Base-by-base conservation (phyloP, 2,888 invertebrate genomes). In the Cryptocheilus praepositus region DNA sequence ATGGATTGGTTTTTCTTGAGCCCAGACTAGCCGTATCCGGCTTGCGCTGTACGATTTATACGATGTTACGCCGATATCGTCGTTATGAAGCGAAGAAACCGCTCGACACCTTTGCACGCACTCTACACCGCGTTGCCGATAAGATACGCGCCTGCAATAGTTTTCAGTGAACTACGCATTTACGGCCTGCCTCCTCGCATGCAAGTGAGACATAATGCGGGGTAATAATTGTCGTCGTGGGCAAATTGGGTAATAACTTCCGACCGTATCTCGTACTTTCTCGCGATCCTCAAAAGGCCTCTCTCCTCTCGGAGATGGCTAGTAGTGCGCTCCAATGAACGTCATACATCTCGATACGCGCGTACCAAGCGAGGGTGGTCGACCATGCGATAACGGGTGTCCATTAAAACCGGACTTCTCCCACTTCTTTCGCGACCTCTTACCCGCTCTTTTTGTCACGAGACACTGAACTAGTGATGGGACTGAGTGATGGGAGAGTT, bases 401-500 rank as follows among this genome's bases (percentile, higher is more conserved):
- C 72, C 70, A 67, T 72, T 72, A 67, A 70, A 72, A 72, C 69
- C 64, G 66, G 61, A 63, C 64, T 28, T 53, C 46, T 45, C 54
- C 46, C 18, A 18, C 22, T 11, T n/a, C 45, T 16, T 2, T 21
- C 46, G 5, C 21, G 5, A 21, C 43, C 43, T 13, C 18, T 49
- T 36, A 36, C 36, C 49, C 49, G 18, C 49, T 8, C 8, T 16
- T 49, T 18, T 49, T 49, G 16, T 49, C 16, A 36, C 36, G 16
- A 7, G 44, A 18, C 59, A 8, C 51, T 18, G 43, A 28, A 21
- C 45, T 15, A n/a, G n/a, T n/a, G n/a, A n/a, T n/a, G n/a, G n/a
- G n/a, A n/a, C n/a, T n/a, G n/a, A n/a, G n/a, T n/a, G n/a, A n/a
- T n/a, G n/a, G n/a, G n/a, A n/a, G n/a, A n/a, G n/a, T n/a, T n/a